These are phyloP conservation scores for Agrenia bidenticulata DNA, from an alignment of 2,888 invertebrate species.

Conservation along the genomic window DNA sequence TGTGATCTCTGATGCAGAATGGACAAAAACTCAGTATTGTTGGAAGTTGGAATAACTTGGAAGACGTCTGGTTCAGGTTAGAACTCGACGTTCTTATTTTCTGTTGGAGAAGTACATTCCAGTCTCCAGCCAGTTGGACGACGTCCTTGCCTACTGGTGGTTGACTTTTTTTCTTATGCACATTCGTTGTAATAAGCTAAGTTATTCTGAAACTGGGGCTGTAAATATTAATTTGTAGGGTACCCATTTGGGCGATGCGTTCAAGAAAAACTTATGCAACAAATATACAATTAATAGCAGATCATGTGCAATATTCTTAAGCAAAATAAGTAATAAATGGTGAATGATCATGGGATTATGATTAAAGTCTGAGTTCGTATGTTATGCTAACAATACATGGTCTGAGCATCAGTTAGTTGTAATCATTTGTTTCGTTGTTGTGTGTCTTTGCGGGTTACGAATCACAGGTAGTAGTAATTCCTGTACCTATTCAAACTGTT, in stretches of 20 bases:
- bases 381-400: slow-evolving; percentile 15
- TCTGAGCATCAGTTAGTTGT: slow-evolving; percentile 21
- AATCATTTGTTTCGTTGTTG: slow-evolving; percentile 5
- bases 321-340: slow-evolving; percentile 11
- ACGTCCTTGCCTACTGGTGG: slow-evolving; percentile 12
- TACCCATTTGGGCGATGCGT: slow-evolving; percentile 2
- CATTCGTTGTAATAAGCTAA: slow-evolving; percentile 17
- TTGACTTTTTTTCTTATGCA: slow-evolving; percentile 12
- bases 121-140: slow-evolving; percentile 14
- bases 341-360: slow-evolving; percentile 22
- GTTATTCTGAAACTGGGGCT: neutral
- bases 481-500: slow-evolving; percentile 25
- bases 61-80: slow-evolving; percentile 17
- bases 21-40: slow-evolving; percentile 41
- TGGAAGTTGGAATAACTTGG: slow-evolving; percentile 33
- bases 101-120: slow-evolving; percentile 12
- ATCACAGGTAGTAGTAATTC: slow-evolving; percentile 13
- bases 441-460: slow-evolving; percentile 14
- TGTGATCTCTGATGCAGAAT: slow-evolving; percentile 43
- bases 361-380: slow-evolving; percentile 14
- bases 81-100: neutral
- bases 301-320: slow-evolving; percentile 18
- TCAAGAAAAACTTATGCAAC: slow-evolving; percentile 11
- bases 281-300: slow-evolving; percentile 10
- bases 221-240: slow-evolving; percentile 8